phyloP scores from a whole-genome alignment of 1,140 invertebrate genomes.

The Drosophila orena region DNA sequence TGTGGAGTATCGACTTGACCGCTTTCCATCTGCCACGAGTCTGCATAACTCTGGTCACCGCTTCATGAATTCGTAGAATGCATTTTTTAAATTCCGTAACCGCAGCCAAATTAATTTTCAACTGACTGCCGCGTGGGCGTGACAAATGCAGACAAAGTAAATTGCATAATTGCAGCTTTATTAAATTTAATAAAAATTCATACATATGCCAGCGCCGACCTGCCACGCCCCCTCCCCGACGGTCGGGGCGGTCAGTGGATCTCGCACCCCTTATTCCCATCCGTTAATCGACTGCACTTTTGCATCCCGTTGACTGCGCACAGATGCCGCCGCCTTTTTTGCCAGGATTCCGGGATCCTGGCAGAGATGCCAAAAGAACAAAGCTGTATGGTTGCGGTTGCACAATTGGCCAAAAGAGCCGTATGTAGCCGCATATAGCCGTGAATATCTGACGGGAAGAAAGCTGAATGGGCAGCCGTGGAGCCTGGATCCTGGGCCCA shows the following conservation, averaged over 20 bases:
- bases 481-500: neutral
- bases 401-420: no score
- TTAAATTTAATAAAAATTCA: constrained; percentile 79
- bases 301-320: constrained; percentile 67
- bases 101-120: constrained; percentile 73
- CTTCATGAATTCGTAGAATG: constrained; percentile 12
- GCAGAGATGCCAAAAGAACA: no score
- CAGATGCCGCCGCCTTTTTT: constrained; percentile 28
- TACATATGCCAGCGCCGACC: constrained; percentile 41
- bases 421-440: no score
- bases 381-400: no score
- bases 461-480: no score
- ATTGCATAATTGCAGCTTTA: constrained; percentile 75
- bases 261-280: constrained; percentile 41
- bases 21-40: neutral
- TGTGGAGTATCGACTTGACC: neutral
- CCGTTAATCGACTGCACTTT: constrained; percentile 81
- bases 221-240: constrained; percentile 46
- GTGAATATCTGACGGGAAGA: no score
- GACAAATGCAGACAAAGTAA: constrained; percentile 70
- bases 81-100: constrained; percentile 28
- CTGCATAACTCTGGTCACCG: constrained; percentile 10
- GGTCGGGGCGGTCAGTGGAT: constrained; percentile 7
- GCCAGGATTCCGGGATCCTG: neutral
- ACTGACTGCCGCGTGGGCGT: constrained; percentile 31